Evolutionary conservation across 2,797 vertebrate species (phyloP).

Genomic region (Pangasius mekongensis): DNA sequence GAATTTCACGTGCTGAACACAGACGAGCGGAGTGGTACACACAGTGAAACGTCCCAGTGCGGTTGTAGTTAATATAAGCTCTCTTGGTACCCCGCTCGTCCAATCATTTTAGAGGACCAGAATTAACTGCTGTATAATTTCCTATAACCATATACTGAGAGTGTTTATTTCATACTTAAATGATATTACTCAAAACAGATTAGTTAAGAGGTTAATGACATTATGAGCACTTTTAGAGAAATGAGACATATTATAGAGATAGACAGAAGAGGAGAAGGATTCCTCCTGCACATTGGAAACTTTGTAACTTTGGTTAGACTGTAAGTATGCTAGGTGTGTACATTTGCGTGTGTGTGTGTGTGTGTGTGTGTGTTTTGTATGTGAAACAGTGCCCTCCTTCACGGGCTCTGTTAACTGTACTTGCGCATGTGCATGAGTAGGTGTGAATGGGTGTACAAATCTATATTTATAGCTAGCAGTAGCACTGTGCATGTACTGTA

Average conservation of each 20-base stretch:
- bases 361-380: slow-evolving; percentile 11
- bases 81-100: too few species aligned
- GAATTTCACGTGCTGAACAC: too few species aligned
- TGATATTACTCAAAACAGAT: neutral
- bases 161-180: neutral
- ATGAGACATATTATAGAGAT: neutral
- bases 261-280: neutral
- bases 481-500: slow-evolving; percentile 29
- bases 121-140: neutral
- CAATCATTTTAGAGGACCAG: neutral
- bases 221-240: neutral
- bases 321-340: neutral
- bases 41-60: too few species aligned
- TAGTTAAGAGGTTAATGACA: neutral
- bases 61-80: too few species aligned
- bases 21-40: too few species aligned
- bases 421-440: slow-evolving; percentile 26
- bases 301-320: neutral
- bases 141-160: neutral
- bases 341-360: neutral
- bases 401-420: slow-evolving; percentile 27
- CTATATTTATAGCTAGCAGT: slow-evolving; percentile 24
- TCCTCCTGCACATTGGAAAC: neutral
- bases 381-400: slow-evolving; percentile 41
- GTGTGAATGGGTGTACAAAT: slow-evolving; percentile 31